These are phyloP conservation scores for Helleia helle DNA, from an alignment of 2,888 invertebrate genomes.

Conservation along the genomic window DNA sequence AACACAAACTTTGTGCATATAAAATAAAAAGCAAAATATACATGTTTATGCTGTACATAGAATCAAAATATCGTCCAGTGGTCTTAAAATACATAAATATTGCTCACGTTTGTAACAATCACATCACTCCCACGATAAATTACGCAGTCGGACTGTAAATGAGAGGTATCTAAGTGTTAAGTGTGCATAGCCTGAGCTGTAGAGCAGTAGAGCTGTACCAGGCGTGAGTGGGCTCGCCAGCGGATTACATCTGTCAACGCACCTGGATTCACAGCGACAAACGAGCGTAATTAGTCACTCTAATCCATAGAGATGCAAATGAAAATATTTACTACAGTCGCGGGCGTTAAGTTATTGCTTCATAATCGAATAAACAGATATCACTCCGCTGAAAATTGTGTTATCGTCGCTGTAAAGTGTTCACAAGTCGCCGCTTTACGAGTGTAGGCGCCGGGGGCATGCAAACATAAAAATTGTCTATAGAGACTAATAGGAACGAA, in stretches of 20 bases:
- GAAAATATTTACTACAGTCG: constrained; percentile 59
- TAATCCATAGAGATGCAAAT: constrained; percentile 42
- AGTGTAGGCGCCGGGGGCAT: constrained; percentile 59
- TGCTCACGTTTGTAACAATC: no score
- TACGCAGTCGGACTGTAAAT: background rate
- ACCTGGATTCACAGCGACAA: constrained; percentile 55
- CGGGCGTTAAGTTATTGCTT: constrained; percentile 55
- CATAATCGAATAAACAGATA: constrained; percentile 65
- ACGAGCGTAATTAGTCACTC: constrained; percentile 54
- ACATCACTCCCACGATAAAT: no score
- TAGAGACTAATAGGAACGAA: constrained; percentile 71
- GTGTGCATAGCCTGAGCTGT: background rate
- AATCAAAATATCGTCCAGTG: no score
- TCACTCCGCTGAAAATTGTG: constrained; percentile 58
- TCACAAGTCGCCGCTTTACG: constrained; percentile 69
- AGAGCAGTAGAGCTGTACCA: no score
- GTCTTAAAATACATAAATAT: no score
- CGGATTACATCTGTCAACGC: constrained; percentile 51
- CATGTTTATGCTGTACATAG: no score
- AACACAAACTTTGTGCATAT: no score
- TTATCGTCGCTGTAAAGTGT: constrained; percentile 66
- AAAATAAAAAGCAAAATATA: no score
- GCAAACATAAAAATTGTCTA: constrained; percentile 74
- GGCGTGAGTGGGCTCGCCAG: constrained; percentile 20
- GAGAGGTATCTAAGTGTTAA: constrained; percentile 4